Evolutionary conservation across 2,888 invertebrate species (phyloP).

Genomic region (Pristionchus arcanus): DNA sequence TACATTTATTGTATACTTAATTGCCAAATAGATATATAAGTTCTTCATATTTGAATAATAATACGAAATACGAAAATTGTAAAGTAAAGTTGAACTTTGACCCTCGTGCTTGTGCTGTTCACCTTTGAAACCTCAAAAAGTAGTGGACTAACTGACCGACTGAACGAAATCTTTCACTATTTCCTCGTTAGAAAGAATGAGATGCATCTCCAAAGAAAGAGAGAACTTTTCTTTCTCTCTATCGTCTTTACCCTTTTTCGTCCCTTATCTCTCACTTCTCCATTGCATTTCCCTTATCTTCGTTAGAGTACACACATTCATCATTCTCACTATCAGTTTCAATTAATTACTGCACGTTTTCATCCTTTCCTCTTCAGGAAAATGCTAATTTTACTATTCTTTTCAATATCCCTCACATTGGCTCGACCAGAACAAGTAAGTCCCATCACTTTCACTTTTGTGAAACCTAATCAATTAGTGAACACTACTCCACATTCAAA

Average conservation of each 20-base stretch:
- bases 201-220: neutral
- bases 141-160: neutral
- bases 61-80: neutral
- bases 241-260: conserved; percentile 17
- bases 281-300: neutral
- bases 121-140: neutral
- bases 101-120: neutral
- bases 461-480: conserved; percentile 33
- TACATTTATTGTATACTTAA: too few species aligned
- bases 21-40: too few species aligned
- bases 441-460: neutral
- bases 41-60: too few species aligned
- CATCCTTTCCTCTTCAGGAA: neutral
- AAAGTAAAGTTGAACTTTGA: neutral
- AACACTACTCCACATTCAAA: neutral
- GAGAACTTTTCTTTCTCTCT: conserved; percentile 24
- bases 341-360: neutral
- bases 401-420: neutral
- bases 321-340: neutral
- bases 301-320: conserved; percentile 30
- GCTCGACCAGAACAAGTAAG: neutral
- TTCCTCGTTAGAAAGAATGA: neutral
- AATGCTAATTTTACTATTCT: conserved; percentile 21
- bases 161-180: conserved; percentile 23
- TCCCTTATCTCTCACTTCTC: neutral